A percentile compares a stretch with the other conserved stretches of the same genome.
phyloP scores from a whole-genome alignment of 2,113 vertebrate species.

The Neofelis nebulosa region DNA sequence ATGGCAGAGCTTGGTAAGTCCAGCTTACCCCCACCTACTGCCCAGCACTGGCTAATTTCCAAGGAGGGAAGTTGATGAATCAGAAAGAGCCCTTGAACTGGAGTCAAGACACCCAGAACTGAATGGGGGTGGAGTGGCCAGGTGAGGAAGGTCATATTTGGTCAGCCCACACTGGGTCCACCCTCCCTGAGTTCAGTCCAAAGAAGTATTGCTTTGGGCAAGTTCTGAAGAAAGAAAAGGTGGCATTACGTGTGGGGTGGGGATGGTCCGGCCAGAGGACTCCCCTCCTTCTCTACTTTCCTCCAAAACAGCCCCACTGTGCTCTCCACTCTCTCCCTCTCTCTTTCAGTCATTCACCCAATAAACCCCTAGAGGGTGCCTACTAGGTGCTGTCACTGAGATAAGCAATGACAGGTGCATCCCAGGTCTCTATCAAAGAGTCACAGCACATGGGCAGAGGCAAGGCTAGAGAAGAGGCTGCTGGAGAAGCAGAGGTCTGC shows the following conservation, averaged over 20 bases:
- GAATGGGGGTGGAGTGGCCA: background rate
- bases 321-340: background rate
- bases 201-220: conserved; percentile 35
- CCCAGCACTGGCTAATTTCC: background rate
- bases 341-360: background rate
- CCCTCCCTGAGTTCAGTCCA: background rate
- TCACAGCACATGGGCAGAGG: background rate
- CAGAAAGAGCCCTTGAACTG: background rate
- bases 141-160: background rate
- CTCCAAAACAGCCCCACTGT: background rate
- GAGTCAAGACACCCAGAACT: background rate
- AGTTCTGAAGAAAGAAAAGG: background rate
- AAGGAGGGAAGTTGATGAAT: background rate
- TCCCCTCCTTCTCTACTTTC: background rate
- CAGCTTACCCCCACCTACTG: background rate
- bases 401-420: background rate
- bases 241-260: background rate
- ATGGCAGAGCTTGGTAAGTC: background rate
- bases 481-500: background rate
- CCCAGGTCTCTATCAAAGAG: background rate
- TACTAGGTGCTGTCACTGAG: background rate
- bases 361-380: background rate
- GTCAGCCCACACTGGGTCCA: background rate
- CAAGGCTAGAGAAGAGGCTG: background rate
- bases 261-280: background rate